Base-by-base conservation (phyloP, 2,888 invertebrate genomes). In the Dryobota labecula region DNA sequence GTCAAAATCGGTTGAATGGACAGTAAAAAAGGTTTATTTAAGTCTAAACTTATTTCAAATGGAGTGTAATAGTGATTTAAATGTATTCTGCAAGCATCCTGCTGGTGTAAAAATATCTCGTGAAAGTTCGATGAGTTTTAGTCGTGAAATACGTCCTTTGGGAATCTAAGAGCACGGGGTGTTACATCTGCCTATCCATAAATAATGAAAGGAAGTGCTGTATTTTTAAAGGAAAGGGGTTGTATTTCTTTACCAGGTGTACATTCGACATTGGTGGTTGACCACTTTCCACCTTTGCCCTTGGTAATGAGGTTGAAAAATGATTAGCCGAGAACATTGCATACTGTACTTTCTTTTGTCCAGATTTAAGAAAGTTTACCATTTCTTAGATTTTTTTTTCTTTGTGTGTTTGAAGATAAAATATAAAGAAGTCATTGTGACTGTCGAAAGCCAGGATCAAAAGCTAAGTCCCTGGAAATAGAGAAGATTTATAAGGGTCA, bases 101-200 rank as follows among this genome's bases (percentile, higher is more conserved):
- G 30, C 9, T 63, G 30, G 24, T 63, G 53, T 54, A 70, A 76
- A 70, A 64, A 30, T 30, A 63, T 70, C 43, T 64, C 53, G 54
- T 67, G 27, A 64, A 65, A 73, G 64, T 68, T 77, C 62, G 78
- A 36, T 49, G 60, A 56, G 51, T 77, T 54, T 51, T 56, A 72
- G 65, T 77, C 53, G 51, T 64, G 56, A 56, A 68, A 78, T 61
- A 56, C 13, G 41, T 64, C 77, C 73, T 68, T 11, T 11, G 77
- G 63, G 77, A 73, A 5, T 60, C 8, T 8, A 33, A 20, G 20
- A 64, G 56, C 41, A 56, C 47, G 73, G 76, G 73, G 78, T 73
- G 78, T 73, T 73, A 78, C 64, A 78, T 56, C 60, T 68, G 56
- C 15, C 18, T 56, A 36, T 78, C 51, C 63, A 78, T 78, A 65